Conservation (phyloP, 2,797 vertebrate species). For the Enteromius fasciolatus region DNA sequence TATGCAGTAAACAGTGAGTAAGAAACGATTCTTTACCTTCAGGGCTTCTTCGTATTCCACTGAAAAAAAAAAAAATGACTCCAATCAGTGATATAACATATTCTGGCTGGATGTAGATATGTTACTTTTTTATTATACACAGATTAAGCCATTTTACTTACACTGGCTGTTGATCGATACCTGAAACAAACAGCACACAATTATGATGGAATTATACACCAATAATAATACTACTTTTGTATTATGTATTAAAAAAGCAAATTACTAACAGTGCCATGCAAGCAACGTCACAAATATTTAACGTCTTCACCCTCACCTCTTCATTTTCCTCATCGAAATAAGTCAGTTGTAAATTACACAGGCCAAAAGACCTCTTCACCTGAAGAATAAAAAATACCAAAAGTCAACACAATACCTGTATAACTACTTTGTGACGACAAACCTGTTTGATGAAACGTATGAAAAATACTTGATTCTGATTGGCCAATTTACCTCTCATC, state of each 20-base stretch:
- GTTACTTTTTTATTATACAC: background rate
- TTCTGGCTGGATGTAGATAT: background rate
- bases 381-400: slow-evolving; percentile 61
- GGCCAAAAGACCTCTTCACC: slow-evolving; percentile 91
- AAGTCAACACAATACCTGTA: background rate
- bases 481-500: background rate
- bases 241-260: background rate
- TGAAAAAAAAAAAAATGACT: slow-evolving; percentile 61
- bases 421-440: background rate
- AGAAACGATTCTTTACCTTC: slow-evolving; percentile 78
- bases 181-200: slow-evolving; percentile 70
- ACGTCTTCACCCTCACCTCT: slow-evolving; percentile 80
- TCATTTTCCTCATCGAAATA: slow-evolving; percentile 94
- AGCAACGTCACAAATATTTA: background rate
- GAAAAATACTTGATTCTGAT: background rate
- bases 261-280: background rate
- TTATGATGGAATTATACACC: background rate
- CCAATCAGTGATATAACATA: background rate
- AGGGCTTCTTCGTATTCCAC: slow-evolving; percentile 95
- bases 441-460: background rate
- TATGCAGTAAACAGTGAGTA: background rate
- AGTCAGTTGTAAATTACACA: slow-evolving; percentile 89
- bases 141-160: slow-evolving; percentile 65
- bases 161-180: slow-evolving; percentile 93
- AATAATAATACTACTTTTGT: background rate